Conservation (phyloP, 30 jellyfish, hydroid and myxozoan genomes). For the Hydractinia echinata region DNA sequence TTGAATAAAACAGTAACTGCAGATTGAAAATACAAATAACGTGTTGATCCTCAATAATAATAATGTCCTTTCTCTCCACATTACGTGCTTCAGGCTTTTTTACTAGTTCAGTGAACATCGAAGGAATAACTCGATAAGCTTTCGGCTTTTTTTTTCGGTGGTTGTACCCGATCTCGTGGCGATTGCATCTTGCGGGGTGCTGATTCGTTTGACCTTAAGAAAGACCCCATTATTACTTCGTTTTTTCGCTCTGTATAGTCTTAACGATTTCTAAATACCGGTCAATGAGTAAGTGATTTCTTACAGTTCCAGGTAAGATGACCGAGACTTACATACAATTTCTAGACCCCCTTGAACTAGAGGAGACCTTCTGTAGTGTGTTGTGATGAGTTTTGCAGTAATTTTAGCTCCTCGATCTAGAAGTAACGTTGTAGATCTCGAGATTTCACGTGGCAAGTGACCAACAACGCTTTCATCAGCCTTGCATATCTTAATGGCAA, state of each 20-base stretch:
- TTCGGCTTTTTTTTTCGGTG: no score
- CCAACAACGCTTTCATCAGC: background rate
- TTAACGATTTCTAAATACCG: background rate
- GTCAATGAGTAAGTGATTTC: background rate
- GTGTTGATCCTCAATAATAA: no score
- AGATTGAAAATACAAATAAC: no score
- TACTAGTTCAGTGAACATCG: no score
- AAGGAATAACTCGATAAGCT: no score
- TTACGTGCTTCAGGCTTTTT: no score
- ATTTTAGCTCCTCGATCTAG: background rate
- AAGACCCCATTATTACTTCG: constrained; percentile 9
- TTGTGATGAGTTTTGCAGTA: background rate
- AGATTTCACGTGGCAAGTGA: background rate
- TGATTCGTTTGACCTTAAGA: background rate
- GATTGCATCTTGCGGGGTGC: no score
- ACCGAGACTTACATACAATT: background rate
- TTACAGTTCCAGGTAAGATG: background rate
- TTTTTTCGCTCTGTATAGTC: background rate
- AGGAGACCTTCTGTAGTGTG: background rate
- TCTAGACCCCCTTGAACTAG: background rate
- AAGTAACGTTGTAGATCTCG: background rate
- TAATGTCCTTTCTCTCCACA: no score
- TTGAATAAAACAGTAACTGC: no score
- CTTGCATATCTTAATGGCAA: background rate
- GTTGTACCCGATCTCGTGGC: no score